Conservation (phyloP, 2,113 vertebrate genomes). For the Chascanopsetta lugubris region DNA sequence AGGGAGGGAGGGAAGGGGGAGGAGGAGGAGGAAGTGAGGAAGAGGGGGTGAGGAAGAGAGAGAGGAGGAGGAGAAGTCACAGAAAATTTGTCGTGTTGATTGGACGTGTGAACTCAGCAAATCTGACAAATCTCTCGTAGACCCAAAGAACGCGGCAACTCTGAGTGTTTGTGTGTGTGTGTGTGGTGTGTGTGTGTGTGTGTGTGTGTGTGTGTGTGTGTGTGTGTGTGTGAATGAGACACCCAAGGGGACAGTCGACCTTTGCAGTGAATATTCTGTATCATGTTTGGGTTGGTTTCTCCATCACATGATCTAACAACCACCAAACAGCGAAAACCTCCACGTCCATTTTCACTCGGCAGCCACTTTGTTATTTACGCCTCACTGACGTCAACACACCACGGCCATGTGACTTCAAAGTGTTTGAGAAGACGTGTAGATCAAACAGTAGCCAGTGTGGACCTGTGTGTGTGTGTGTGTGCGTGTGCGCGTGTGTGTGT, state of each 20-base stretch:
- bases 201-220: constrained; percentile 4
- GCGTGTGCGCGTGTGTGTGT: no score
- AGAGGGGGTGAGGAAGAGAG: constrained; percentile 20
- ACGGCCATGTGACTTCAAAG: neutral
- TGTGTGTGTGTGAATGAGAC: constrained; percentile 22
- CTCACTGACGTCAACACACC: neutral
- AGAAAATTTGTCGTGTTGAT: constrained; percentile 53
- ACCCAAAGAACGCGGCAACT: constrained; percentile 30
- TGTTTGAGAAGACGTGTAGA: no score
- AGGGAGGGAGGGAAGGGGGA: constrained; percentile 36
- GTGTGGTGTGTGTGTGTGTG: constrained; percentile 1
- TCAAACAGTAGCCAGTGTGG: no score
- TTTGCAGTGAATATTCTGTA: constrained; percentile 50
- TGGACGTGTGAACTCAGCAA: constrained; percentile 61
- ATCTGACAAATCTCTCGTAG: constrained; percentile 65
- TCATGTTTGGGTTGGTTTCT: constrained; percentile 48
- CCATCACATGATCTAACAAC: constrained; percentile 23
- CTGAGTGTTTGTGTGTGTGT: constrained; percentile 12
- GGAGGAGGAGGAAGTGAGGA: constrained; percentile 24
- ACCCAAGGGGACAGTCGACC: constrained; percentile 56
- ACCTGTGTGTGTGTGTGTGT: no score
- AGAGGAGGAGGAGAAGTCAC: constrained; percentile 55
- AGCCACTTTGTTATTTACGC: neutral
- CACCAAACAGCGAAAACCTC: neutral
- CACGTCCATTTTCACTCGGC: neutral